These are phyloP conservation scores for Atrichornis clamosus DNA, from an alignment of 2,113 vertebrate species.

Conservation along the genomic window DNA sequence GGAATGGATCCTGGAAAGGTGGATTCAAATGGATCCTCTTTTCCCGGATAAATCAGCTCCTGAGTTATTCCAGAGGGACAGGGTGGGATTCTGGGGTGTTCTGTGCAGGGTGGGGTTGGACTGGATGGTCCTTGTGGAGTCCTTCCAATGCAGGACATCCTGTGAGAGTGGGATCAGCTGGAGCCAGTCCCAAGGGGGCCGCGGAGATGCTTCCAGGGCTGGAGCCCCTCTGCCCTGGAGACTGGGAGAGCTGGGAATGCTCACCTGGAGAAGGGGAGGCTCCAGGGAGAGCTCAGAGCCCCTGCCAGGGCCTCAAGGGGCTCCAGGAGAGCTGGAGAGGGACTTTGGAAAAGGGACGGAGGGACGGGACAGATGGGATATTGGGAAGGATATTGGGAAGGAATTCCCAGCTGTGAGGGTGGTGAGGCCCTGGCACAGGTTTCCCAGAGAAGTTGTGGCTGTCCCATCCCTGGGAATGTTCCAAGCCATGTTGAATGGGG, in stretches of 20 bases:
- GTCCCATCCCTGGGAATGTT: neutral
- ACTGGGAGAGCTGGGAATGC: fast-evolving
- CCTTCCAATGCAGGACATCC: neutral
- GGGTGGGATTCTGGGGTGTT: neutral
- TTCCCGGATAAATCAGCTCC: fast-evolving
- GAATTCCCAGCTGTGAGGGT: fast-evolving
- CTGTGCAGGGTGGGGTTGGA: neutral
- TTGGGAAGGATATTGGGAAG: neutral
- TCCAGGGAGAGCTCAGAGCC: neutral
- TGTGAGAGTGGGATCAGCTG: neutral
- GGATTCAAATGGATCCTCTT: fast-evolving
- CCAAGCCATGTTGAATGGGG: too few relatives aligned
- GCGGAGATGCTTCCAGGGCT: neutral
- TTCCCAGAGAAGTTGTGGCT: neutral
- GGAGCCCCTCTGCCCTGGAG: neutral
- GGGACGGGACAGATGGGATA: neutral
- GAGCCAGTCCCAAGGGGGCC: neutral
- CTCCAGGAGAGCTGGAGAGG: neutral
- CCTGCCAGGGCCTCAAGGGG: neutral
- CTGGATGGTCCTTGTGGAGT: neutral
- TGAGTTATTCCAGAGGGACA: neutral
- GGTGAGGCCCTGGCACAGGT: neutral
- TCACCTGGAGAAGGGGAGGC: neutral
- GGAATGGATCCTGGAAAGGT: fast-evolving
- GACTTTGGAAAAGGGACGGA: neutral